Conservation (phyloP, 1,140 invertebrate species). For the Holotrichia oblita region DNA sequence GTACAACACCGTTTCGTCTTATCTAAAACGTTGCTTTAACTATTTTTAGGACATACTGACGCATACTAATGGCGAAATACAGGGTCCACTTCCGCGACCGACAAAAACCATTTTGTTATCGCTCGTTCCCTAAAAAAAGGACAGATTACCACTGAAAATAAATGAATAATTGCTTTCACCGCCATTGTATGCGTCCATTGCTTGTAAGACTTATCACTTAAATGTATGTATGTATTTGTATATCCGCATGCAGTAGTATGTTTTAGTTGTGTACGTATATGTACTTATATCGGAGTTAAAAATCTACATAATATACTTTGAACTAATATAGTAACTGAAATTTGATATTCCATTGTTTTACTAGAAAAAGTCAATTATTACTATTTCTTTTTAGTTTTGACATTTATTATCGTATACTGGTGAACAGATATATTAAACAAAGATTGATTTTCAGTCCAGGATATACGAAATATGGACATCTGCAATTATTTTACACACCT, state of each 20-base stretch:
- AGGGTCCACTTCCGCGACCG: constrained; percentile 30
- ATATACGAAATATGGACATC: too few species aligned
- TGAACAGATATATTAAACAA: too few species aligned
- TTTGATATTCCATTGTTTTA: too few species aligned
- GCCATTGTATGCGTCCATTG: neutral
- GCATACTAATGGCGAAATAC: constrained; percentile 41
- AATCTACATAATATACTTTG: too few species aligned
- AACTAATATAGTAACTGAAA: too few species aligned
- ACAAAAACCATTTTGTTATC: constrained; percentile 38
- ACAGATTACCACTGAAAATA: constrained; percentile 34
- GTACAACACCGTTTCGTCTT: constrained; percentile 35
- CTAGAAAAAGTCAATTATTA: too few species aligned
- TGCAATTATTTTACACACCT: too few species aligned
- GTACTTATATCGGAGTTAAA: too few species aligned
- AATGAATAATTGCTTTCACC: constrained; percentile 34
- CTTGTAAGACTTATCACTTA: constrained; percentile 13
- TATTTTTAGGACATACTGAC: constrained; percentile 29
- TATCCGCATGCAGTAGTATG: neutral
- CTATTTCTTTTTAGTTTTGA: too few species aligned
- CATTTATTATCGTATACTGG: too few species aligned
- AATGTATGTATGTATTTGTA: neutral
- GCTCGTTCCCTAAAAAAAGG: constrained; percentile 11
- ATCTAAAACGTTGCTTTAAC: constrained; percentile 39
- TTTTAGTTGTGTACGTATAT: neutral
- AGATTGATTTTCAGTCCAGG: too few species aligned